Evolutionary conservation across 1,140 invertebrate species (phyloP).

Genomic region (Nebria ingens): DNA sequence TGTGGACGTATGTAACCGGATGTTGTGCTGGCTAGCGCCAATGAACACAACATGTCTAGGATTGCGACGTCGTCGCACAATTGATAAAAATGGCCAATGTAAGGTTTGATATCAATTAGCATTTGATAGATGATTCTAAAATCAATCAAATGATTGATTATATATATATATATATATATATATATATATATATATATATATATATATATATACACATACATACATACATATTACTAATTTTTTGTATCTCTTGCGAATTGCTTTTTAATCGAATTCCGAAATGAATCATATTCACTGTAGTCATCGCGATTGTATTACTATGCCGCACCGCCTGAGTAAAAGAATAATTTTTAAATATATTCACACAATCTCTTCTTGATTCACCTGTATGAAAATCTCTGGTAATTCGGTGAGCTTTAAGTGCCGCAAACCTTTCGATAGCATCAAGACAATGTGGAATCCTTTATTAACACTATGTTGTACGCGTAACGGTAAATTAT

Average conservation of each 20-base stretch:
- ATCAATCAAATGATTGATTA: no score
- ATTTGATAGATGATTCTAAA: slow-evolving; percentile 50
- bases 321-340: slow-evolving; percentile 44
- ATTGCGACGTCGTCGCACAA: slow-evolving; percentile 69
- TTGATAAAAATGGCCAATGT: slow-evolving; percentile 66
- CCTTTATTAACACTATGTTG: slow-evolving; percentile 57
- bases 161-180: no score
- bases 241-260: slow-evolving; percentile 63
- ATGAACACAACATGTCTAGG: slow-evolving; percentile 64
- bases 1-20: slow-evolving; percentile 57
- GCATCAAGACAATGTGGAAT: slow-evolving; percentile 60
- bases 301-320: slow-evolving; percentile 57
- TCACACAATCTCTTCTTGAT: no score
- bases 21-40: slow-evolving; percentile 54
- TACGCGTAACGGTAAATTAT: slow-evolving; percentile 53
- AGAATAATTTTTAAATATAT: no score
- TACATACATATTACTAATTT: slow-evolving; percentile 68
- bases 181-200: no score
- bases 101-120: slow-evolving; percentile 48
- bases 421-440: slow-evolving; percentile 26
- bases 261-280: slow-evolving; percentile 59
- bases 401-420: slow-evolving; percentile 1
- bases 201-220: slow-evolving; percentile 11
- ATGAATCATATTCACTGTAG: slow-evolving; percentile 63
- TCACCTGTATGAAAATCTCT: no score